These are phyloP conservation scores for Sorex fumeus DNA, from an alignment of 2,113 vertebrate genomes.

Conservation along the genomic window DNA sequence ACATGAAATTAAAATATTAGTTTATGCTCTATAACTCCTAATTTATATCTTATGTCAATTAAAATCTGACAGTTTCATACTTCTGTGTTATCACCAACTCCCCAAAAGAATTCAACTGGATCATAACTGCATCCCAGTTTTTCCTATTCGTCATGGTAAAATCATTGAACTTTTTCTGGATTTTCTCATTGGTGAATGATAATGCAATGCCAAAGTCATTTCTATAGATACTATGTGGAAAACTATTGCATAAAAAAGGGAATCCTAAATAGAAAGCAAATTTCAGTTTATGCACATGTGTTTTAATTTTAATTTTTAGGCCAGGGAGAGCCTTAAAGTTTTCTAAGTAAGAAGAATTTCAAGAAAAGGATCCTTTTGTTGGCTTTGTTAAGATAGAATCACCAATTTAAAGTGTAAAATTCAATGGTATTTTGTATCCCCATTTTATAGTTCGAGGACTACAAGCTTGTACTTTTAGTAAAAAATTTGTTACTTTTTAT, in stretches of 20 bases:
- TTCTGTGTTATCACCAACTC: not conserved
- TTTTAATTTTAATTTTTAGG: slow-evolving; percentile 23
- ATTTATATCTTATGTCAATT: not conserved
- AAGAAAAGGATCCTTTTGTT: not conserved
- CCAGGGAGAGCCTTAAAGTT: not conserved
- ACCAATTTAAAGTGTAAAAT: not conserved
- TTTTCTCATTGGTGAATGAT: not conserved
- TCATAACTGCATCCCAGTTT: not conserved
- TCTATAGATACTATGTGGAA: slow-evolving; percentile 6
- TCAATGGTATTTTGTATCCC: not conserved
- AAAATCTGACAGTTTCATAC: not conserved
- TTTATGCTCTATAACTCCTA: not conserved
- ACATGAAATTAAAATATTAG: not conserved
- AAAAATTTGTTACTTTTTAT: not conserved
- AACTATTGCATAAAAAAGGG: not conserved
- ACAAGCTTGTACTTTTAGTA: not conserved
- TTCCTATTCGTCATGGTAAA: slow-evolving; percentile 6
- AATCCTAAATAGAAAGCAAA: not conserved
- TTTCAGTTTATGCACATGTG: not conserved
- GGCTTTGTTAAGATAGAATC: not conserved
- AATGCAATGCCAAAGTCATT: not conserved
- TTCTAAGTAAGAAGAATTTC: not conserved
- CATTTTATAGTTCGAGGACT: not conserved
- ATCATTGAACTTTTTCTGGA: slow-evolving; percentile 7
- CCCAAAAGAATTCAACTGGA: not conserved